phyloP scores from a whole-genome alignment of 2,888 invertebrate genomes.

The Oligia fasciuncula region DNA sequence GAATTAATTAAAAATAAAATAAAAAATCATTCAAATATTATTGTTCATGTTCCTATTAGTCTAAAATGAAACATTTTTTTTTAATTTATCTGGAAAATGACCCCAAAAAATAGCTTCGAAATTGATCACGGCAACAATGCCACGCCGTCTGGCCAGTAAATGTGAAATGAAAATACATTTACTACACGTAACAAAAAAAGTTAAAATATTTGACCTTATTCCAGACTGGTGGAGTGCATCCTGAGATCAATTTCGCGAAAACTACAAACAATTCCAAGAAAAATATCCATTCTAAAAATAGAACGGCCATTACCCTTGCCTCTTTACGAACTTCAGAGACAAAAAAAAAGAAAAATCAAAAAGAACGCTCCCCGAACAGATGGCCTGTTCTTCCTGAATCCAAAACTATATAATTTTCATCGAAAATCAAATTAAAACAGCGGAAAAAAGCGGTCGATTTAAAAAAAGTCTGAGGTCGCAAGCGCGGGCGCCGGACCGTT shows the following conservation, averaged over 20 bases:
- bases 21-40: slow-evolving; percentile 3
- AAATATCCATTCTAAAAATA: slow-evolving; percentile 70
- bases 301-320: slow-evolving; percentile 36
- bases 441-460: slow-evolving; percentile 76
- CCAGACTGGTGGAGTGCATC: slow-evolving; percentile 26
- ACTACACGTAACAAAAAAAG: slow-evolving; percentile 27
- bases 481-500: slow-evolving; percentile 83
- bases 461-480: slow-evolving; percentile 78
- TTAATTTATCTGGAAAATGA: slow-evolving; percentile 14
- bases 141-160: slow-evolving; percentile 7
- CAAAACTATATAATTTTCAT: slow-evolving; percentile 74
- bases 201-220: slow-evolving; percentile 50
- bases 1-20: slow-evolving; percentile 30
- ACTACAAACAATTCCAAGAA: slow-evolving; percentile 66
- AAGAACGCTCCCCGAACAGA: slow-evolving; percentile 54
- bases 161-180: slow-evolving; percentile 50
- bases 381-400: slow-evolving; percentile 65
- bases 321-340: slow-evolving; percentile 16
- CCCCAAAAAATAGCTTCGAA: slow-evolving; percentile 24
- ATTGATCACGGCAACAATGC: not conserved
- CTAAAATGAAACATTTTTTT: slow-evolving; percentile 61
- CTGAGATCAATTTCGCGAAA: slow-evolving; percentile 67
- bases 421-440: slow-evolving; percentile 79
- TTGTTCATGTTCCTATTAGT: slow-evolving; percentile 17
- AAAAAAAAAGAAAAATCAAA: slow-evolving; percentile 32